These are phyloP conservation scores for Drosophila affinis DNA, from an alignment of 2,888 invertebrate genomes.

Conservation along the genomic window DNA sequence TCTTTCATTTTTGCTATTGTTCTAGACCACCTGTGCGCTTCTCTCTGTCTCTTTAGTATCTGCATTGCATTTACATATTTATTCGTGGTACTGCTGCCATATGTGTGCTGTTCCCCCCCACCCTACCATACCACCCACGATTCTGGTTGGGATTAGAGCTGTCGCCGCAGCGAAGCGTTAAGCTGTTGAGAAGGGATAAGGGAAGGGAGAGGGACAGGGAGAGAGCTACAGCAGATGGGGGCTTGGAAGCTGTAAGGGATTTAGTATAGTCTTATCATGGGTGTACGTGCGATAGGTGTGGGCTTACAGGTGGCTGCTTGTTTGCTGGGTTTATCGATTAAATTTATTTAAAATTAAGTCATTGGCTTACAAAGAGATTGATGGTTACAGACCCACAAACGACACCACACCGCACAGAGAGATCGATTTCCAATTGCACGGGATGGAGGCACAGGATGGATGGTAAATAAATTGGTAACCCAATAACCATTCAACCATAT, in stretches of 20 bases:
- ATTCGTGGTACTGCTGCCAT: constrained; percentile 31
- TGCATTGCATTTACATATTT: constrained; percentile 73
- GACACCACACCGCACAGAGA: background rate
- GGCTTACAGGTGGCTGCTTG: background rate
- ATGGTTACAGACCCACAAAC: constrained; percentile 12
- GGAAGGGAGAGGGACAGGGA: background rate
- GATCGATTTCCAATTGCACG: background rate
- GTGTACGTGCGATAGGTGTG: background rate
- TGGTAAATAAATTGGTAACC: constrained; percentile 8
- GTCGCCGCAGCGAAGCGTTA: constrained; percentile 49
- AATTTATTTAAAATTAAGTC: constrained; percentile 50
- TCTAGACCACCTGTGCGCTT: constrained; percentile 6
- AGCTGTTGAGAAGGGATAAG: constrained; percentile 41
- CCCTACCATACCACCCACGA: background rate
- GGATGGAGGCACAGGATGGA: background rate
- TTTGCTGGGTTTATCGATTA: constrained; percentile 34
- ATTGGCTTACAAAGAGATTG: constrained; percentile 46
- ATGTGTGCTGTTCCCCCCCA: constrained; percentile 5
- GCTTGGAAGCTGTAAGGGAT: constrained; percentile 10
- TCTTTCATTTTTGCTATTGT: constrained; percentile 20
- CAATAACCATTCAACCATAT: constrained; percentile 21
- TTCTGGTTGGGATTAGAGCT: constrained; percentile 38
- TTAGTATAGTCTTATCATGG: constrained; percentile 42
- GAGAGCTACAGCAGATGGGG: background rate
- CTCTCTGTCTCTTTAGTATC: constrained; percentile 16